Conservation (phyloP, 2,888 invertebrate species). For the Phortica magna region DNA sequence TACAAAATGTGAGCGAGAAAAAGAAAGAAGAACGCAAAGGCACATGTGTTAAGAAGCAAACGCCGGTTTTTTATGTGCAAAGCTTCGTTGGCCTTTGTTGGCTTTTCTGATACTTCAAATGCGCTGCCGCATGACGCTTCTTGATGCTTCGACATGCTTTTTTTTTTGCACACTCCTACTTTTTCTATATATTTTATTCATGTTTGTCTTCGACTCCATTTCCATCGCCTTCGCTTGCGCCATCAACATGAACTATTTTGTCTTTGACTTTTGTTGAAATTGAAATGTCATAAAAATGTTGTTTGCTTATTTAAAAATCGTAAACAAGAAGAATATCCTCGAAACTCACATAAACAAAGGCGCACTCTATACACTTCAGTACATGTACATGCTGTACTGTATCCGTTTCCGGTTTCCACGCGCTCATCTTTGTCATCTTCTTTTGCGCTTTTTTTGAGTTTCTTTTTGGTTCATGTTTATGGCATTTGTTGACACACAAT, state of each 20-base stretch:
- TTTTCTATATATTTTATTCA: background rate
- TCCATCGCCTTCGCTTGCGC: too few relatives aligned
- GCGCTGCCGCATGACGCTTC: background rate
- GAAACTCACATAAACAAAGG: constrained; percentile 33
- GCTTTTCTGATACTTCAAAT: constrained; percentile 51
- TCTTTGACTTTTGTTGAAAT: constrained; percentile 52
- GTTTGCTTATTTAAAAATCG: constrained; percentile 67
- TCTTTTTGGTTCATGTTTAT: background rate
- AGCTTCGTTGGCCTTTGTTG: constrained; percentile 42
- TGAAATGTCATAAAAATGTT: constrained; percentile 68
- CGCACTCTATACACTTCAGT: constrained; percentile 46
- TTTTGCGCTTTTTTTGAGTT: background rate
- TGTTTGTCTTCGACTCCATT: background rate
- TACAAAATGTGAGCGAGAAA: too few relatives aligned
- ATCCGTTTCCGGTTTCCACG: constrained; percentile 21
- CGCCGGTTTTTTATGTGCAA: constrained; percentile 53
- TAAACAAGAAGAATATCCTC: constrained; percentile 47
- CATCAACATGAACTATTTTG: constrained; percentile 20
- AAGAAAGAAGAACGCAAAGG: too few relatives aligned
- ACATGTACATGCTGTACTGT: constrained; percentile 1
- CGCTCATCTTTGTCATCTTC: background rate
- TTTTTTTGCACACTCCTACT: constrained; percentile 45
- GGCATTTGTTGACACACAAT: background rate
- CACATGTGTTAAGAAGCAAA: too few relatives aligned
- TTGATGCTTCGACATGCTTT: background rate